phyloP scores from a whole-genome alignment of 2,888 invertebrate species.

The Chymomyza caudatula region DNA sequence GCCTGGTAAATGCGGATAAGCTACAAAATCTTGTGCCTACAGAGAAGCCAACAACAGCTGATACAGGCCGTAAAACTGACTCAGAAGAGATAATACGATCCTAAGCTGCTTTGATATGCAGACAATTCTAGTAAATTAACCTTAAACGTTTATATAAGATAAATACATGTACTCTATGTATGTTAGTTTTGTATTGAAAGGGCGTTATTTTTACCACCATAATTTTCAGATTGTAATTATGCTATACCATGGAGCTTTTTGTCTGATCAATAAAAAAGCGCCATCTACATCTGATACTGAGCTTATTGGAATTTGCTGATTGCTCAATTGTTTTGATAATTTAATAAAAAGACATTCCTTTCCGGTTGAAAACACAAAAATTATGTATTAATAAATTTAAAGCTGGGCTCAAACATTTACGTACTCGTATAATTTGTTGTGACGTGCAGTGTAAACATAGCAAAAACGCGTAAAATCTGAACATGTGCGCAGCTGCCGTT shows the following conservation, averaged over 20 bases:
- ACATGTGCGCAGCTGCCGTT: constrained; percentile 30
- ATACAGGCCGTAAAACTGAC: constrained; percentile 3
- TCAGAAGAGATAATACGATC: constrained; percentile 52
- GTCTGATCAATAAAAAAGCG: not conserved
- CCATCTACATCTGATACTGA: too few relatives aligned
- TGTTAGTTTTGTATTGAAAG: not conserved
- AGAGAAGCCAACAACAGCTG: constrained; percentile 16
- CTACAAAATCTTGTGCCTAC: constrained; percentile 39
- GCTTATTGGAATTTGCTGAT: too few relatives aligned
- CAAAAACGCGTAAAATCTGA: constrained; percentile 12
- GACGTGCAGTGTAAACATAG: not conserved
- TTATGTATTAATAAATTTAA: too few relatives aligned
- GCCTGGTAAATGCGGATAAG: constrained; percentile 80
- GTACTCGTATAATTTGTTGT: not conserved
- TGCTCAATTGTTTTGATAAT: too few relatives aligned
- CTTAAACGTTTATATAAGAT: not conserved
- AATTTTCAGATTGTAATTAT: not conserved
- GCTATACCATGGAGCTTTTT: constrained; percentile 22
- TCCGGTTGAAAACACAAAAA: too few relatives aligned
- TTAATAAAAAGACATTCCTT: too few relatives aligned
- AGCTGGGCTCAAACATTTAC: too few relatives aligned
- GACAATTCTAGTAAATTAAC: constrained; percentile 25
- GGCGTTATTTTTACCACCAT: too few relatives aligned
- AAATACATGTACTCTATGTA: not conserved
- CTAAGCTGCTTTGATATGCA: constrained; percentile 16